phyloP scores from a whole-genome alignment of 2,113 vertebrate species.

The Thinocorus orbignyianus region DNA sequence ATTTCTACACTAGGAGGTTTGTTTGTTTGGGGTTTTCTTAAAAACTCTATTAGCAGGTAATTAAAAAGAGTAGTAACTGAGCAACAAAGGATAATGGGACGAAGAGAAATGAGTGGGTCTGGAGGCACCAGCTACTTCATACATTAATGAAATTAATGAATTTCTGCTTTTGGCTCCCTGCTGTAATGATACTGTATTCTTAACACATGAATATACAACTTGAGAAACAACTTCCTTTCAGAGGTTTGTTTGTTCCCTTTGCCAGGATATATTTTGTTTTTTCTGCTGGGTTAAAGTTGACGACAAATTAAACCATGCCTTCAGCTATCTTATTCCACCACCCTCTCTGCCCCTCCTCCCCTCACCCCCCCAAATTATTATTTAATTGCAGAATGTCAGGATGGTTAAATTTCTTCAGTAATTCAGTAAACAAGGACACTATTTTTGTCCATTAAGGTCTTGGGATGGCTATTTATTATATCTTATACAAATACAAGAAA shows the following conservation, averaged over 20 bases:
- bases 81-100: not conserved
- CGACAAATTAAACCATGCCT: conserved; percentile 29
- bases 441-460: not conserved
- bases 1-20: not conserved
- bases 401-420: conserved; percentile 7
- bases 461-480: not conserved
- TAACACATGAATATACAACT: not conserved
- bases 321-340: not conserved
- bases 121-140: not conserved
- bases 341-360: no score
- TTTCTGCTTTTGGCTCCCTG: not conserved
- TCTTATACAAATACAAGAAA: not conserved
- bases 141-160: not conserved
- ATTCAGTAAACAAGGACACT: not conserved
- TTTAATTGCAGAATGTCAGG: not conserved
- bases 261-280: not conserved
- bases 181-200: not conserved
- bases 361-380: no score
- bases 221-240: not conserved
- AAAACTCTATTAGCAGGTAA: not conserved
- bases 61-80: not conserved
- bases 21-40: not conserved
- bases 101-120: not conserved
- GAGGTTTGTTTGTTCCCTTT: not conserved
- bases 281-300: not conserved